These are phyloP conservation scores for Stramonita haemastoma DNA, from an alignment of 2,888 invertebrate genomes.

Conservation along the genomic window DNA sequence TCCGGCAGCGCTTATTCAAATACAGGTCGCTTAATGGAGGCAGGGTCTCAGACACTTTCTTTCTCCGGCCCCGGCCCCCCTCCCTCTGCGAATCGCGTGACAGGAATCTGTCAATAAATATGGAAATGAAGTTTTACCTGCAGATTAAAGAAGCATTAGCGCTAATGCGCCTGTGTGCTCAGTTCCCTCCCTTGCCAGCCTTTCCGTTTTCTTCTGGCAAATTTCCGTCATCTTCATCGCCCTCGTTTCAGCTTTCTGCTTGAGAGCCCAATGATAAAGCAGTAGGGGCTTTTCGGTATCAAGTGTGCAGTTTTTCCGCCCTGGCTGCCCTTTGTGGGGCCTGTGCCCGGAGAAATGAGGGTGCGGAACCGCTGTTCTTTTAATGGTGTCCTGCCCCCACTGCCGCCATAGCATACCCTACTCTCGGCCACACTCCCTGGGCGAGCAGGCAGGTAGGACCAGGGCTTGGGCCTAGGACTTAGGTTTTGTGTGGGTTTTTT, in stretches of 20 bases:
- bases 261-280: background rate
- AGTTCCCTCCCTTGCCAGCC: slow-evolving; percentile 1
- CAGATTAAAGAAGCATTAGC: slow-evolving; percentile 39
- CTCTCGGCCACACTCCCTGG: background rate
- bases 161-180: slow-evolving; percentile 35
- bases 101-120: slow-evolving; percentile 37
- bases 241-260: slow-evolving; percentile 24
- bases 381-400: background rate
- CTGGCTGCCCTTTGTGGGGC: background rate
- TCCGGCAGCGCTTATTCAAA: slow-evolving; percentile 38
- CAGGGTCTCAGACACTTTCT: background rate
- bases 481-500: too few species aligned
- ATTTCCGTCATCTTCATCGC: slow-evolving; percentile 29
- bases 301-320: background rate
- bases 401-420: background rate
- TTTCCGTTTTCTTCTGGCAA: slow-evolving; percentile 25
- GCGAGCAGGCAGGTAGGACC: too few species aligned
- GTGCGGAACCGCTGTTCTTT: background rate
- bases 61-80: background rate
- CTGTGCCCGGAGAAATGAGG: background rate
- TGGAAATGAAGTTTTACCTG: slow-evolving; percentile 40
- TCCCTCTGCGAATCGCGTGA: slow-evolving; percentile 2
- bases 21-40: slow-evolving; percentile 38
- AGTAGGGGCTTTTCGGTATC: slow-evolving; percentile 16
- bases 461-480: background rate